Evolutionary conservation across 2,888 invertebrate genomes (phyloP).

Genomic region (Thereva nobilitata): DNA sequence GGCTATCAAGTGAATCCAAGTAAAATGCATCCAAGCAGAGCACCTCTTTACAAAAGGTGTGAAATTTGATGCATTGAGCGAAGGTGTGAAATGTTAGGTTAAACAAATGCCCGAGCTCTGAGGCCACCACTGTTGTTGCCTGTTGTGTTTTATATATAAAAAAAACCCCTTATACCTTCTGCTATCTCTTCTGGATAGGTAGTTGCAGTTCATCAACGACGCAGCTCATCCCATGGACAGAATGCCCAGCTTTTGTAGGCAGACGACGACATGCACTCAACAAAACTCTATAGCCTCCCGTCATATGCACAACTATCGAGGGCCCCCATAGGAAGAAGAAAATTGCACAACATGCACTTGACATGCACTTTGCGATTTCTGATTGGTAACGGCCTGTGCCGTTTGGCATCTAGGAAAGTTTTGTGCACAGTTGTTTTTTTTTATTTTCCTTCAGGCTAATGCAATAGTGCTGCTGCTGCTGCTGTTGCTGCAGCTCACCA

Average conservation of each 20-base stretch:
- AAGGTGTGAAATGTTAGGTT: constrained; percentile 25
- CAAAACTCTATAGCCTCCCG: too few species aligned
- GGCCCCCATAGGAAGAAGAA: not conserved
- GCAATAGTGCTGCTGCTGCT: not conserved
- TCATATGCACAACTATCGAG: too few species aligned
- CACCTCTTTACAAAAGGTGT: constrained; percentile 8
- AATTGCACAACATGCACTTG: constrained; percentile 24
- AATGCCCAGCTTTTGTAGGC: not conserved
- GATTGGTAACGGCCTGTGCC: constrained; percentile 13
- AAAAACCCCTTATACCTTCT: too few species aligned
- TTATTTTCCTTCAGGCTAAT: not conserved
- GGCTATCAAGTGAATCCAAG: constrained; percentile 21
- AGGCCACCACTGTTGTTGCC: too few species aligned
- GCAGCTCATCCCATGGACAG: not conserved
- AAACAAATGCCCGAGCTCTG: constrained; percentile 13
- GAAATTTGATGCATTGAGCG: constrained; percentile 22
- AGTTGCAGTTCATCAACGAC: constrained; percentile 9
- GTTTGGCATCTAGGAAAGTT: not conserved
- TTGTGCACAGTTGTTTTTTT: not conserved
- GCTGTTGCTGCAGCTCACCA: not conserved
- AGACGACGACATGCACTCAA: constrained; percentile 4
- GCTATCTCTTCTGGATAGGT: constrained; percentile 1
- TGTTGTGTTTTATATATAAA: too few species aligned
- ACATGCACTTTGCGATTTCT: constrained; percentile 28
- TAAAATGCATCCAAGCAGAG: constrained; percentile 18